These are phyloP conservation scores for Calidris pugnax DNA, from an alignment of 2,113 vertebrate species.

Conservation along the genomic window DNA sequence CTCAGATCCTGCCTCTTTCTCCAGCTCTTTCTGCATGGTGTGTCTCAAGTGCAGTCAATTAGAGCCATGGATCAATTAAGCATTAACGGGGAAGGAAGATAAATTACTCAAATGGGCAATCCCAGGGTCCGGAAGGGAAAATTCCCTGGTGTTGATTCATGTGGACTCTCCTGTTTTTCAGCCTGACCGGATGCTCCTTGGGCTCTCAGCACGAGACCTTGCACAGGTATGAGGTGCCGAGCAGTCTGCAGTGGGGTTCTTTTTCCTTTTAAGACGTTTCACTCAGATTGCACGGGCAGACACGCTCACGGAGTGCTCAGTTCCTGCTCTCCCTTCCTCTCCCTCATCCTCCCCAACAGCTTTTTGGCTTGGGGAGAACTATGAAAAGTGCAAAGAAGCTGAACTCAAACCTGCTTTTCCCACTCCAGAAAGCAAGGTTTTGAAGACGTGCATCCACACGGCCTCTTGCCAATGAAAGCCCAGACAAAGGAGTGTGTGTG, in stretches of 20 bases:
- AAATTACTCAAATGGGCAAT: neutral
- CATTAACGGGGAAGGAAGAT: neutral
- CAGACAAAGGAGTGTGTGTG: neutral
- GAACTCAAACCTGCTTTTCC: neutral
- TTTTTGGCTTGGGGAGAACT: neutral
- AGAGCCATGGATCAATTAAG: neutral
- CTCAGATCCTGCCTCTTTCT: neutral
- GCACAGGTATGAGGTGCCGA: rapidly evolving
- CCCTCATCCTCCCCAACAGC: neutral
- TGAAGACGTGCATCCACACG: rapidly evolving
- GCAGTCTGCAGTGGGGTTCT: neutral
- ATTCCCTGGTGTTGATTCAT: neutral
- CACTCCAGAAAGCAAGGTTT: neutral
- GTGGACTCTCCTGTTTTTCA: neutral
- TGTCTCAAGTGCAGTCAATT: neutral
- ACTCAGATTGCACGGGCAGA: rapidly evolving
- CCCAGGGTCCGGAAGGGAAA: neutral
- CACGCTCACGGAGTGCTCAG: rapidly evolving
- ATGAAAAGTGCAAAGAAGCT: neutral
- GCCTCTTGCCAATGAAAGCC: rapidly evolving
- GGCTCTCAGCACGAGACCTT: neutral
- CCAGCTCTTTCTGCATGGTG: rapidly evolving
- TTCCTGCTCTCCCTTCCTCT: neutral
- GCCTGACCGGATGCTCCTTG: neutral
- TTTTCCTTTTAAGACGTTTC: neutral